A percentile compares a stretch with the other conserved stretches of the same genome.
phyloP scores from a whole-genome alignment of 2,888 invertebrate genomes.

The Drepana falcataria region DNA sequence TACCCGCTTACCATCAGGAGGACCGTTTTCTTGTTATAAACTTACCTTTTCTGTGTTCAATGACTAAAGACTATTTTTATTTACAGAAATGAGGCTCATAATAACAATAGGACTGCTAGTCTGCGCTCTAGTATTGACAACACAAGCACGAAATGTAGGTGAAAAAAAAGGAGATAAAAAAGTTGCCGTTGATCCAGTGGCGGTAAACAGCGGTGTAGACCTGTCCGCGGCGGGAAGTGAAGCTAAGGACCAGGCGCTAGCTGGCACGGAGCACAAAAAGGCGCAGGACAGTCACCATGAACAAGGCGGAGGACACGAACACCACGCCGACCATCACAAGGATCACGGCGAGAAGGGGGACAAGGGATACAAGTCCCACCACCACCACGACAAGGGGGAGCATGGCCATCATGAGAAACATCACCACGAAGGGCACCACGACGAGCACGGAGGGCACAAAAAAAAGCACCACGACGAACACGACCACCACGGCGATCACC shows the following conservation, averaged over 20 bases:
- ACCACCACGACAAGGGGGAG: slow-evolving; percentile 88
- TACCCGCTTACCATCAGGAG: too few relatives aligned
- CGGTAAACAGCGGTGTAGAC: slow-evolving; percentile 26
- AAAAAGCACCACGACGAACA: slow-evolving; percentile 89
- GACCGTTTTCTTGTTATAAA: too few relatives aligned
- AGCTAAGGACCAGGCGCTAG: slow-evolving; percentile 60
- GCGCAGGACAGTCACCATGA: slow-evolving; percentile 76
- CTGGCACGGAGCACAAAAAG: slow-evolving; percentile 71
- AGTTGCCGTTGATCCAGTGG: slow-evolving; percentile 20
- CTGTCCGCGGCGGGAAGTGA: slow-evolving; percentile 24
- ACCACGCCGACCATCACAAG: slow-evolving; percentile 83
- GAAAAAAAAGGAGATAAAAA: slow-evolving; percentile 40
- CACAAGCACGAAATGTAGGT: slow-evolving; percentile 50
- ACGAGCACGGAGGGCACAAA: slow-evolving; percentile 88
- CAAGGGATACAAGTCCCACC: slow-evolving; percentile 87
- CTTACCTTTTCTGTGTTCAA: too few relatives aligned
- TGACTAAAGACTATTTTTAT: neutral
- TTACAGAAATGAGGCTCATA: slow-evolving; percentile 56
- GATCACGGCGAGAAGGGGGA: slow-evolving; percentile 87
- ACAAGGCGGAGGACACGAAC: slow-evolving; percentile 83
- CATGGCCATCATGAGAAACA: slow-evolving; percentile 88
- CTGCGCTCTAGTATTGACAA: slow-evolving; percentile 39
- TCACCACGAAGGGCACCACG: slow-evolving; percentile 87
- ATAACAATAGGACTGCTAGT: slow-evolving; percentile 46
- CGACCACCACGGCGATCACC: slow-evolving; percentile 86